Base-by-base conservation (phyloP, 2,797 vertebrate genomes). In the Sarcophilus harrisii region DNA sequence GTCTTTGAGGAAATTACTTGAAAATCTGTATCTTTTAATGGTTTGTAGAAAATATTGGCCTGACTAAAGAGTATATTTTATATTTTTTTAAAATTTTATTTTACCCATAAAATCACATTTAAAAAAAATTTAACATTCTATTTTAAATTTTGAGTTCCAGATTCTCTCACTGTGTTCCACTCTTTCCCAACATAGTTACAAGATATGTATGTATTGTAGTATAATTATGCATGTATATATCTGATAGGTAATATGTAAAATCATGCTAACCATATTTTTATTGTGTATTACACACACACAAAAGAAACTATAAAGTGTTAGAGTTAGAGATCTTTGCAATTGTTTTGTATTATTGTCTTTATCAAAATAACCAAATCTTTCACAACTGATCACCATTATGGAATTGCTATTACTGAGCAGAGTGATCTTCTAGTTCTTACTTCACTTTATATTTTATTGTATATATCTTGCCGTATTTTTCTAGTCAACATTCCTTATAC, bases 1-100 rank as follows among this genome's bases (percentile, higher is more conserved):
- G 66, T 91, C 60, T 60, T 93, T 93, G 92, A 95, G 96, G 58
- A 93, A 94, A 81, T 52, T 57, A 93, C 60, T 92, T 95, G 90
- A 0, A 30, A 91, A 92, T 95, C 57, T 60, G 29, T 32, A n/a
- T 55, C n/a, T 93, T 91, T 93, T 93, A 62, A 92, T 96, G 57
- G 27, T 81, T 91, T 94, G n/a, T 91, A 92, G 93, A 92, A 94
- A 95, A 91, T 58, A 21, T 57, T 89, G 45, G 49, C 95, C 32
- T 90, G 54, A 96, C 28, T 90, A 45, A 94, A n/a, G 66, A 94
- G 91, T 38, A 90, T 49, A 54, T 93, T 16, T 95, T 95, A 30
- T 16, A 1, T 45, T 10, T 81, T 81, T 81, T 24, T 6, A 24
- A 81, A 45, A 0, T 81, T 21, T 81, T 58, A 58, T 58, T 58